These are phyloP conservation scores for Trissolcus basalis DNA, from an alignment of 1,140 invertebrate species.

Conservation along the genomic window DNA sequence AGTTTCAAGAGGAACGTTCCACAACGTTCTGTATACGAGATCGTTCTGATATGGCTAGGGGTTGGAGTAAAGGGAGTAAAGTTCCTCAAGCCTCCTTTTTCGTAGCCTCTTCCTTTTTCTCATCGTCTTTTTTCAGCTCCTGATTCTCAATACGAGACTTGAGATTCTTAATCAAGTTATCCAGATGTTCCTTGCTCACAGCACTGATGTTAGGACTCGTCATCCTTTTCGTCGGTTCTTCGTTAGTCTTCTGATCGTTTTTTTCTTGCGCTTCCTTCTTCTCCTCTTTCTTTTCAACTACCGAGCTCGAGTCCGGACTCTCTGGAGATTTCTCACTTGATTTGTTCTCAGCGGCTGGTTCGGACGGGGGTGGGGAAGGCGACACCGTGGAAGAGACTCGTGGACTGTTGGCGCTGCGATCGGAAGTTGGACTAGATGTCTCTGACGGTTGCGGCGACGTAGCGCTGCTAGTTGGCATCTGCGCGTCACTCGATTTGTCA, in stretches of 20 bases:
- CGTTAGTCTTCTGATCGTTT: conserved; percentile 52
- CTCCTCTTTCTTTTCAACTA: conserved; percentile 47
- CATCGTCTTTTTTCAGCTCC: background rate
- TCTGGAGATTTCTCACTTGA: conserved; percentile 63
- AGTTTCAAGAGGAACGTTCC: background rate
- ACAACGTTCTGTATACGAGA: background rate
- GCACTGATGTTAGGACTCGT: conserved; percentile 60
- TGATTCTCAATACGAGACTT: conserved; percentile 11
- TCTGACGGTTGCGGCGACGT: conserved; percentile 9
- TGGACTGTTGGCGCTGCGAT: conserved; percentile 62
- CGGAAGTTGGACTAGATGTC: conserved; percentile 43
- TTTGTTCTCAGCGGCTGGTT: conserved; percentile 5
- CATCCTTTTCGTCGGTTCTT: conserved; percentile 64
- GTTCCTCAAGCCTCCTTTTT: background rate
- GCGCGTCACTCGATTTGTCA: conserved; percentile 14
- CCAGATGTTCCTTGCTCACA: conserved; percentile 59
- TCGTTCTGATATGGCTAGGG: conserved; percentile 1
- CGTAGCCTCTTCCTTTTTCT: background rate
- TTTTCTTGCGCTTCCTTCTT: conserved; percentile 24
- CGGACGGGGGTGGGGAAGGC: conserved; percentile 65
- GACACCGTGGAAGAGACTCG: conserved; percentile 69
- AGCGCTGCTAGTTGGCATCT: conserved; percentile 13
- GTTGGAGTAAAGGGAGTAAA: no score
- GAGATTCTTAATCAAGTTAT: conserved; percentile 64
- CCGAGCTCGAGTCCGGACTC: conserved; percentile 70